These are phyloP conservation scores for Aphaenogaster rudis DNA, from an alignment of 1,140 invertebrate genomes.

Conservation along the genomic window DNA sequence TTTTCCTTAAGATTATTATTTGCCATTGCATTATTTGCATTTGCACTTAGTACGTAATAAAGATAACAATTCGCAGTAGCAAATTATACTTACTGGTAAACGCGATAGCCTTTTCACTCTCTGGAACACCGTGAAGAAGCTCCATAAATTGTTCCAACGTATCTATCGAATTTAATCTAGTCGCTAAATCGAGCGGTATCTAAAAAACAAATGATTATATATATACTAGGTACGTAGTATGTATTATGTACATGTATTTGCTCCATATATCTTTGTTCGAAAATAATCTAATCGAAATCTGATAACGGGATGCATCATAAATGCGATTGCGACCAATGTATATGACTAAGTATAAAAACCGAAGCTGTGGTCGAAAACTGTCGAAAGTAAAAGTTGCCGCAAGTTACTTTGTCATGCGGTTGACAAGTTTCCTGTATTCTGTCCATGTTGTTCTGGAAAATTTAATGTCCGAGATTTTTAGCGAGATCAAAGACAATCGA, in stretches of 20 bases:
- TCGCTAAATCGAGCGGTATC: constrained; percentile 61
- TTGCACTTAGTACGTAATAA: constrained; percentile 15
- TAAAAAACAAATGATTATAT: constrained; percentile 61
- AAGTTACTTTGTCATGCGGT: background rate
- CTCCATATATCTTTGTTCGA: background rate
- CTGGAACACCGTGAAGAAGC: constrained; percentile 55
- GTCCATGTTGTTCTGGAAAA: background rate
- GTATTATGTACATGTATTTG: background rate
- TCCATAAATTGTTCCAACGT: constrained; percentile 69
- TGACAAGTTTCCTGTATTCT: background rate
- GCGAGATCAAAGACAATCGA: background rate
- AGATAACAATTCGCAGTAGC: constrained; percentile 6
- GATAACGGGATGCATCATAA: constrained; percentile 20
- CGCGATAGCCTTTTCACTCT: background rate
- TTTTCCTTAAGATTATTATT: constrained; percentile 58
- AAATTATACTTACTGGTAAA: constrained; percentile 58
- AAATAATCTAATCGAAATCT: constrained; percentile 49
- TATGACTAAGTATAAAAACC: background rate
- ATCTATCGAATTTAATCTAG: constrained; percentile 54
- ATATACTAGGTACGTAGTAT: background rate
- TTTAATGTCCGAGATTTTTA: background rate
- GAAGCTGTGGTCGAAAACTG: background rate
- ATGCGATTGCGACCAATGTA: background rate
- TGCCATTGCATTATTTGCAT: constrained; percentile 34
- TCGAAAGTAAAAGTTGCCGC: background rate